These are phyloP conservation scores for Cepaea hortensis DNA, from an alignment of 2,888 invertebrate genomes.

Conservation along the genomic window DNA sequence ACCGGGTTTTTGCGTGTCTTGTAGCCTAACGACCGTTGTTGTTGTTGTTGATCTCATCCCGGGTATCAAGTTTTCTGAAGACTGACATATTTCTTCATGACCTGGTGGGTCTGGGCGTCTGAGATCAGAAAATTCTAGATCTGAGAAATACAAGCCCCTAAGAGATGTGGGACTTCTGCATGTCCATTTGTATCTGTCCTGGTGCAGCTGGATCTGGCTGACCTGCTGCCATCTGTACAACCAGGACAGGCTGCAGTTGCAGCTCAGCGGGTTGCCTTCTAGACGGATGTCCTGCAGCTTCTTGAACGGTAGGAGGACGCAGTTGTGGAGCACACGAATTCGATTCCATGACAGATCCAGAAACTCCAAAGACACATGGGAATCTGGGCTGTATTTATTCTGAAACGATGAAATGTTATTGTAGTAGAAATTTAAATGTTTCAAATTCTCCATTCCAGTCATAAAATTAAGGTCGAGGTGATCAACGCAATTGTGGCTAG, in stretches of 20 bases:
- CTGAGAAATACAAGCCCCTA: background rate
- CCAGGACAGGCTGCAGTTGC: conserved; percentile 32
- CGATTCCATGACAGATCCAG: conserved; percentile 41
- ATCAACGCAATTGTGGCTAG: background rate
- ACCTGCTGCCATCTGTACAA: conserved; percentile 34
- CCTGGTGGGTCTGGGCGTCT: background rate
- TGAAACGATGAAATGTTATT: conserved; percentile 26
- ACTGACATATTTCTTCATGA: background rate
- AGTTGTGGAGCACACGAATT: background rate
- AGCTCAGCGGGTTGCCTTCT: conserved; percentile 26
- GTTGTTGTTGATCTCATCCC: background rate
- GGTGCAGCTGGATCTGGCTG: background rate
- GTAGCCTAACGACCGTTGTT: conserved; percentile 37
- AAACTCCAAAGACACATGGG: background rate
- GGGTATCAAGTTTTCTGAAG: background rate
- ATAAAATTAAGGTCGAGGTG: conserved; percentile 4
- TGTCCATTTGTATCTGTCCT: conserved; percentile 4
- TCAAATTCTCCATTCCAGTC: background rate
- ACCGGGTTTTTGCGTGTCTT: conserved; percentile 22
- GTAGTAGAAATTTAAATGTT: conserved; percentile 20
- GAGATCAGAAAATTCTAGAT: conserved; percentile 29
- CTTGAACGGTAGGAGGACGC: conserved; percentile 14
- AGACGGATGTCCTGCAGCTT: conserved; percentile 8
- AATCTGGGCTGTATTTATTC: background rate
- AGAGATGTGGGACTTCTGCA: background rate